Evolutionary conservation across 1,140 invertebrate species (phyloP), one percentile per base, ranked within the genome.

Genomic region (Psix sp.): DNA sequence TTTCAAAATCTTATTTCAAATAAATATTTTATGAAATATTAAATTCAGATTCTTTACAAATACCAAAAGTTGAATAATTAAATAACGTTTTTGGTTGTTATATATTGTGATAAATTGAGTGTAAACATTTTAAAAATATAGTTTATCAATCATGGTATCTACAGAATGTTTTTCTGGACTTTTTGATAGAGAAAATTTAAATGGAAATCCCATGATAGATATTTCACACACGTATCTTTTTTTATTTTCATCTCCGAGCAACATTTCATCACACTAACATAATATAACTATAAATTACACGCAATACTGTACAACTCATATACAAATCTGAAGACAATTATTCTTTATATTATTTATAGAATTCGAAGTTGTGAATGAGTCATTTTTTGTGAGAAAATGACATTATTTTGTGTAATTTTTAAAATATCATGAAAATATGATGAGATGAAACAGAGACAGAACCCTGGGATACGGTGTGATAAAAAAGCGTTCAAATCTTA

Each of bases 351-450:
- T 24, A 4, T 5, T 5, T 5, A 5, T 24, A 4, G 4, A 9
- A 24, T 5, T 24, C 21, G 9, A 24, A 24, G 21, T 24, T 24
- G 21, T 24, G 4, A 24, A 24, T 5, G 9, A 24, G 21, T 24
- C 9, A 24, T 29, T 29, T 29, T 29, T 29, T 7, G n/a, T 1
- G 1, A 29, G 26, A 10, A 29, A 29, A 10, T 29, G 26, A 29
- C 7, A 29, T 29, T n/a, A 29, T 29, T 10, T 29, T n/a, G 54
- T 68, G 54, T 18, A 62, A 70, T 70, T 70, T 70, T 31, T 62
- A 70, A 62, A 15, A 70, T 70, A 70, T 70, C 49, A 62, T 70
- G 66, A 62, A 62, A 70, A 71, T 71, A 57, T 71, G 66, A 70
- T 70, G 56, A 62, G 35, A 48, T 70, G 56, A 70, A 59, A 68